Evolutionary conservation across 1,140 invertebrate species (phyloP).

Genomic region (Episyrphus balteatus): DNA sequence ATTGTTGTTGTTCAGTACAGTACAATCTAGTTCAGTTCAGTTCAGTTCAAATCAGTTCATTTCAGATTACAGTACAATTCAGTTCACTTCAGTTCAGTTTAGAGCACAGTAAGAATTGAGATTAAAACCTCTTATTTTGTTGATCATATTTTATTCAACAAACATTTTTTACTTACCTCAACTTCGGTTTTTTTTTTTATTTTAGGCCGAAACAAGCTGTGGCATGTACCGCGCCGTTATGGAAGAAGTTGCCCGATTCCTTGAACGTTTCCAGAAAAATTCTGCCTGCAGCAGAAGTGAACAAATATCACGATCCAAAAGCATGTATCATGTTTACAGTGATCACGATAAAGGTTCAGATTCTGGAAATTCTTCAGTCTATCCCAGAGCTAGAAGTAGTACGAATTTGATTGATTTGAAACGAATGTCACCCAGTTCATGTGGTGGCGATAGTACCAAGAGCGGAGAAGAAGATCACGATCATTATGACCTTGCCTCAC

Average conservation of each 20-base stretch:
- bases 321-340: constrained; percentile 41
- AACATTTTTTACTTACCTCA: background rate
- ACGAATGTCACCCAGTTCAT: background rate
- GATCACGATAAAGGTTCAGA: background rate
- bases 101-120: no score
- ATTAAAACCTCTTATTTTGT: no score
- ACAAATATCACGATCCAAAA: constrained; percentile 37
- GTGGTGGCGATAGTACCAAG: constrained; percentile 3
- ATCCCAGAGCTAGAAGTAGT: constrained; percentile 35
- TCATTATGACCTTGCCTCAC: constrained; percentile 25
- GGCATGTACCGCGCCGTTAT: constrained; percentile 69
- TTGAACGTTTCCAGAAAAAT: constrained; percentile 55
- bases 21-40: no score
- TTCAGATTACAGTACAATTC: no score
- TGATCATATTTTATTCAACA: no score
- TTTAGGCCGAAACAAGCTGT: constrained; percentile 61
- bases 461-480: constrained; percentile 19
- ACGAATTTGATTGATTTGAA: constrained; percentile 23
- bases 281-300: constrained; percentile 19
- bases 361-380: constrained; percentile 10
- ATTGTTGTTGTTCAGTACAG: no score
- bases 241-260: constrained; percentile 62
- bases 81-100: no score
- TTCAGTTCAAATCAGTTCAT: no score
- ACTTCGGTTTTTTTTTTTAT: constrained; percentile 6